phyloP scores from a whole-genome alignment of 2,888 invertebrate genomes.

The Halictus quadricinctus region DNA sequence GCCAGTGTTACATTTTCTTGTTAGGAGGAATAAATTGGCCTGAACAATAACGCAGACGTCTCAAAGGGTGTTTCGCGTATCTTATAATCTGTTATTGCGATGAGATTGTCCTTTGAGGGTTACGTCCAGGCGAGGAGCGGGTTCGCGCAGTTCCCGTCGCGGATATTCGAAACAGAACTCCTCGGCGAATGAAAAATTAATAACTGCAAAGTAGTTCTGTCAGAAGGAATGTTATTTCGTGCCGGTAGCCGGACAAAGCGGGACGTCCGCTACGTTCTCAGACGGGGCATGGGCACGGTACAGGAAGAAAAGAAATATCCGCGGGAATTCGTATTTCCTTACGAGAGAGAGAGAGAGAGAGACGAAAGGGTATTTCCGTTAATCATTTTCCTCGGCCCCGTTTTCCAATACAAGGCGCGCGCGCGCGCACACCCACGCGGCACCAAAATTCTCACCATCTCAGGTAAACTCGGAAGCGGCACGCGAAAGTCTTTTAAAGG shows the following conservation, averaged over 20 bases:
- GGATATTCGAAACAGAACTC: conserved; percentile 25
- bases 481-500: conserved; percentile 7
- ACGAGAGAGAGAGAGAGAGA: not conserved
- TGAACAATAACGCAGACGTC: not conserved
- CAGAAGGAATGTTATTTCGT: conserved; percentile 40
- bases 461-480: conserved; percentile 20
- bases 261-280: conserved; percentile 11
- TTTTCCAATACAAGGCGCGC: conserved; percentile 37
- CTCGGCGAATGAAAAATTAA: conserved; percentile 52
- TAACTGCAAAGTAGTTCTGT: conserved; percentile 35
- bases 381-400: conserved; percentile 38
- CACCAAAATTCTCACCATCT: conserved; percentile 30
- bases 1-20: not conserved
- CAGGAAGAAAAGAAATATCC: conserved; percentile 36
- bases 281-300: conserved; percentile 32
- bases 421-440: not conserved
- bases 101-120: conserved; percentile 20
- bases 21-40: not conserved
- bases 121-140: not conserved
- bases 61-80: conserved; percentile 2
- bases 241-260: not conserved
- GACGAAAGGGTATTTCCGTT: conserved; percentile 31
- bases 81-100: conserved; percentile 35
- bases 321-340: conserved; percentile 55
- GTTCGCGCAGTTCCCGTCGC: conserved; percentile 1